A percentile compares a stretch with the other conserved stretches of the same genome.
Evolutionary conservation across 1,140 invertebrate species (phyloP).

Genomic region (Paraescarpia echinospica): DNA sequence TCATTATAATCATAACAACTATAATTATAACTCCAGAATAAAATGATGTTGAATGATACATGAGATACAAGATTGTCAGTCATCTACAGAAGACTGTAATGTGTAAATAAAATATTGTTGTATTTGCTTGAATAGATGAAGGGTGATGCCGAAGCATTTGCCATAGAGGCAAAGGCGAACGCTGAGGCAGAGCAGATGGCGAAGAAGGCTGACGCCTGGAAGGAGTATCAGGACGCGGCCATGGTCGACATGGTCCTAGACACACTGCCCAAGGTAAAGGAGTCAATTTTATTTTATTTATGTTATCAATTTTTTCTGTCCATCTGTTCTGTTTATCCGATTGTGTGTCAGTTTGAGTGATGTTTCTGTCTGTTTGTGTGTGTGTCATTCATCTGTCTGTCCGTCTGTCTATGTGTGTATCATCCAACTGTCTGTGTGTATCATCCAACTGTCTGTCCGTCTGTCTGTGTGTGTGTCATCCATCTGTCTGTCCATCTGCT

Average conservation of each 20-base stretch:
- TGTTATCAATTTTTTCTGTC: no score
- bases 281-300: neutral
- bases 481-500: neutral
- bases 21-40: no score
- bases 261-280: conserved; percentile 85
- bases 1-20: no score
- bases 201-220: conserved; percentile 94
- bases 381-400: no score
- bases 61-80: no score
- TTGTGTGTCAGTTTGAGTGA: neutral
- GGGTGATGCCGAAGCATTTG: conserved; percentile 90
- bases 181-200: conserved; percentile 96
- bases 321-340: neutral
- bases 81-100: no score
- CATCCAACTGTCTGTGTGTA: no score
- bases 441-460: no score
- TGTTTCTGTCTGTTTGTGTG: neutral
- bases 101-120: neutral
- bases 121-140: conserved; percentile 52
- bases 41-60: no score
- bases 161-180: conserved; percentile 88
- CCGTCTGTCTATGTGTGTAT: no score
- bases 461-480: neutral
- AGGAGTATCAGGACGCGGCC: conserved; percentile 92
- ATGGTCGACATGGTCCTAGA: conserved; percentile 97